phyloP scores from a whole-genome alignment of 2,113 vertebrate species.

The Apistogramma diplotaenia region DNA sequence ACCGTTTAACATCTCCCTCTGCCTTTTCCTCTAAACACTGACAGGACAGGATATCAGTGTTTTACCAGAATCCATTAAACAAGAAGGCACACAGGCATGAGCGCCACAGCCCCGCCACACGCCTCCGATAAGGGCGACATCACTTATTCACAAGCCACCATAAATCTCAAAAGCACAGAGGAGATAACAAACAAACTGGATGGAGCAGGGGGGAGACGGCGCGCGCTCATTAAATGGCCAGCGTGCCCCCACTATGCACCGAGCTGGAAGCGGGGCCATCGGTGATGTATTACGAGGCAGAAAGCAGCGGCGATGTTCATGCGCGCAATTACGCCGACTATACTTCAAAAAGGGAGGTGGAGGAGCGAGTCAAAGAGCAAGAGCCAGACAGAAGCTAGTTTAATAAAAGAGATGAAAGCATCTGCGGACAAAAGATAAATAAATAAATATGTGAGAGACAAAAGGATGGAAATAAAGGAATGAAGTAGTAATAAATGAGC shows the following conservation, averaged over 20 bases:
- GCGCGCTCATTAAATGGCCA: slow-evolving; percentile 28
- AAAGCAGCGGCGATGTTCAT: slow-evolving; percentile 3
- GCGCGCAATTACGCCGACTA: slow-evolving; percentile 15
- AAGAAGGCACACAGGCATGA: background rate
- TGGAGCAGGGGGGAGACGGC: background rate
- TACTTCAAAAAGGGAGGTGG: slow-evolving; percentile 24
- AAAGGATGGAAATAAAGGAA: background rate
- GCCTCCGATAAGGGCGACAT: slow-evolving; percentile 39
- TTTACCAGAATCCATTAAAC: slow-evolving; percentile 45
- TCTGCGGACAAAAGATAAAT: background rate
- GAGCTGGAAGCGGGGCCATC: background rate
- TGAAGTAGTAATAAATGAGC: background rate
- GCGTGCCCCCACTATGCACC: background rate
- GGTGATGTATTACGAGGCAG: background rate
- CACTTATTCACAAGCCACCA: slow-evolving; percentile 41
- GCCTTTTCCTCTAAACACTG: background rate
- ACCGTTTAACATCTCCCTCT: background rate
- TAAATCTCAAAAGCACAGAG: slow-evolving; percentile 26
- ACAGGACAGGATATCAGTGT: slow-evolving; percentile 43
- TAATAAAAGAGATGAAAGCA: slow-evolving; percentile 32
- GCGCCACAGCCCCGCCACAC: background rate
- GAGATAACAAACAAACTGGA: slow-evolving; percentile 16
- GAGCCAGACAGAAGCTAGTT: background rate
- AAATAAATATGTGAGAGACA: background rate
- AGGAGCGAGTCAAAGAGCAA: slow-evolving; percentile 3